Base-by-base conservation (phyloP, 2,888 invertebrate genomes). In the Eubasilissa splendida region DNA sequence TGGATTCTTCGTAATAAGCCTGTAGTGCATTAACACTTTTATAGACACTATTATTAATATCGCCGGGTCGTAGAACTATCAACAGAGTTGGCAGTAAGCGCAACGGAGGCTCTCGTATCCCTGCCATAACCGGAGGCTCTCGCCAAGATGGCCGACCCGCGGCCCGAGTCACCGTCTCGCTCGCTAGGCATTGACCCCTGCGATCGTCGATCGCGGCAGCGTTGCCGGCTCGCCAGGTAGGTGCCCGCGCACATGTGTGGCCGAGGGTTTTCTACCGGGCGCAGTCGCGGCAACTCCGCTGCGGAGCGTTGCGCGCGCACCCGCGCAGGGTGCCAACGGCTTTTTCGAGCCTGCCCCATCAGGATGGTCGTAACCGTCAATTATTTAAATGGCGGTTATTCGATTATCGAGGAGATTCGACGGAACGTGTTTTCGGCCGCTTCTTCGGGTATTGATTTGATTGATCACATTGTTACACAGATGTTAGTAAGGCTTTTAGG, bases 171-270 rank as follows among this genome's bases (percentile, higher is more conserved):
- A 68, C 74, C 79, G 79, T 79, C 73, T 79, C 79, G 79, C 78
- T 60, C 4, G 76, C 80, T 81, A 81, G 81, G 81, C 81, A 76
- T 76, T 81, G 81, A 81, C 81, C 81, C 75, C 81, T 66, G 50
- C 65, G 54, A 31, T 33, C 65, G 22, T 22, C 1, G 22, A 22
- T 22, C 22, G 22, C 22, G 54, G 66, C 79, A 8, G 65, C 42
- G 81, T 81, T 81, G 81, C 81, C 81, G 68, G 80, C 50, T 31
- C 11, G 53, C 58, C 59, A 31, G 68, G 63, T 79, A 74, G 65
- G 71, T 60, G n/a, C 75, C 14, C 68, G 75, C 75, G 75, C 80
- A 80, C 80, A 80, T 80, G 80, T 76, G 71, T 68, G 75, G 73
- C 73, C 33, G 63, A 42, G 42, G 14, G 4, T 65, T 65, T 22